Evolutionary conservation across 1,140 invertebrate species (phyloP).

Genomic region (Brachionus plicatilis): DNA sequence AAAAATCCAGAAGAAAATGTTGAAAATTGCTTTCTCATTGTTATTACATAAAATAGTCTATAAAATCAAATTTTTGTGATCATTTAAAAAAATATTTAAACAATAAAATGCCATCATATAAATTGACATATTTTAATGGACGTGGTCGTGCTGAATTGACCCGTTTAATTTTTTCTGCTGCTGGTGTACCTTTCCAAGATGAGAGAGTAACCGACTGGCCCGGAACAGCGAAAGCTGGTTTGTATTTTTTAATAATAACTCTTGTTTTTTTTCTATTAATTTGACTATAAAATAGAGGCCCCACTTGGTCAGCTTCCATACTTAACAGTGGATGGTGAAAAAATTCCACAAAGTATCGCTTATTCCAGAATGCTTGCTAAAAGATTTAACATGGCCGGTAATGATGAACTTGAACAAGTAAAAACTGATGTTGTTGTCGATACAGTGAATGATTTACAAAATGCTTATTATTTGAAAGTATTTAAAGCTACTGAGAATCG

Average conservation of each 20-base stretch:
- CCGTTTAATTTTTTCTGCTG: conserved; percentile 41
- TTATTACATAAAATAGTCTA: too few relatives aligned
- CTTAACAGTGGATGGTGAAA: conserved; percentile 42
- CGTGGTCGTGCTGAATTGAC: conserved; percentile 42
- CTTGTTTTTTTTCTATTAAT: not conserved
- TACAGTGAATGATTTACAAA: conserved; percentile 14
- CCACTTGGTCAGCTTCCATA: conserved; percentile 41
- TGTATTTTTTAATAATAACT: not conserved
- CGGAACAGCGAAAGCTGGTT: not conserved
- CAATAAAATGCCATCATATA: conserved; percentile 26
- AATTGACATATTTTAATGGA: conserved; percentile 41
- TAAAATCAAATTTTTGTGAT: too few relatives aligned
- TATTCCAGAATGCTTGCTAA: conserved; percentile 35
- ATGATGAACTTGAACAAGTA: conserved; percentile 28
- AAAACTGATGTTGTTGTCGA: conserved; percentile 31
- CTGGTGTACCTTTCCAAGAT: conserved; percentile 18
- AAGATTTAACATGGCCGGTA: conserved; percentile 16
- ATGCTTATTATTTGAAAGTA: not conserved
- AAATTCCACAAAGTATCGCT: conserved; percentile 42
- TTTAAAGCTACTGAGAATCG: not conserved
- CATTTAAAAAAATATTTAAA: not conserved
- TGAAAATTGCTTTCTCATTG: too few relatives aligned
- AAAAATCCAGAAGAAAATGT: too few relatives aligned
- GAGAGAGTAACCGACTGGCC: not conserved
- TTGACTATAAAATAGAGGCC: not conserved